Percentiles rank a stretch among this genome's conserved stretches.
phyloP scores from a whole-genome alignment of 2,888 invertebrate species.

The Diogma glabrata region DNA sequence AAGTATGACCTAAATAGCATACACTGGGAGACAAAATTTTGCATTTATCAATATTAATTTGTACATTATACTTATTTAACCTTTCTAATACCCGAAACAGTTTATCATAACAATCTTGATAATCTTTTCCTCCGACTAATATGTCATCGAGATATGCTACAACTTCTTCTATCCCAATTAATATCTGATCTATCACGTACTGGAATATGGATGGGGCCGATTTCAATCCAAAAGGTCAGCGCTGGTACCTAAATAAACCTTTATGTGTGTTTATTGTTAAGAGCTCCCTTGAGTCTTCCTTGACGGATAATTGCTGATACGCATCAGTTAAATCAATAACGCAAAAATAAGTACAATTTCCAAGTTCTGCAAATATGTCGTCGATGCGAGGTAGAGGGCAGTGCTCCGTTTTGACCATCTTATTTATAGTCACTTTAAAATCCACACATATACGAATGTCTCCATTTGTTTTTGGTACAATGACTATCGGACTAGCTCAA shows the following conservation, averaged over 20 bases:
- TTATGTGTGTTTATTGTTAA: constrained; percentile 24
- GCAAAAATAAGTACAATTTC: constrained; percentile 18
- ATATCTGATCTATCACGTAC: neutral
- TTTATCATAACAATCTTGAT: too few species aligned
- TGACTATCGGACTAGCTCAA: constrained; percentile 23
- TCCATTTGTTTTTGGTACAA: constrained; percentile 22
- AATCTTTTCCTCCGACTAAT: neutral
- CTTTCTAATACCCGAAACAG: too few species aligned
- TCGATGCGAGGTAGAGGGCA: constrained; percentile 24
- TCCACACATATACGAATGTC: constrained; percentile 27
- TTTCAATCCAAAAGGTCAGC: neutral
- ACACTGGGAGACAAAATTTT: neutral
- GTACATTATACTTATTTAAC: neutral
- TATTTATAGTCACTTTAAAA: constrained; percentile 21
- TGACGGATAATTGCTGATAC: constrained; percentile 16
- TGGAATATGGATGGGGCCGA: neutral
- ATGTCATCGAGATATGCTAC: neutral
- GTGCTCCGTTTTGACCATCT: constrained; percentile 16
- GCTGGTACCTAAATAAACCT: too few species aligned
- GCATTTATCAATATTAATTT: neutral
- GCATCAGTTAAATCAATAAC: constrained; percentile 23
- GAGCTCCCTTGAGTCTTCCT: constrained; percentile 19
- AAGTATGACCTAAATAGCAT: neutral
- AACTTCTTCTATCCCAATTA: neutral
- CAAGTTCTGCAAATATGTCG: constrained; percentile 24